These are phyloP conservation scores for Megaustenia siamemsis DNA, from an alignment of 2,888 invertebrate genomes.

Conservation along the genomic window DNA sequence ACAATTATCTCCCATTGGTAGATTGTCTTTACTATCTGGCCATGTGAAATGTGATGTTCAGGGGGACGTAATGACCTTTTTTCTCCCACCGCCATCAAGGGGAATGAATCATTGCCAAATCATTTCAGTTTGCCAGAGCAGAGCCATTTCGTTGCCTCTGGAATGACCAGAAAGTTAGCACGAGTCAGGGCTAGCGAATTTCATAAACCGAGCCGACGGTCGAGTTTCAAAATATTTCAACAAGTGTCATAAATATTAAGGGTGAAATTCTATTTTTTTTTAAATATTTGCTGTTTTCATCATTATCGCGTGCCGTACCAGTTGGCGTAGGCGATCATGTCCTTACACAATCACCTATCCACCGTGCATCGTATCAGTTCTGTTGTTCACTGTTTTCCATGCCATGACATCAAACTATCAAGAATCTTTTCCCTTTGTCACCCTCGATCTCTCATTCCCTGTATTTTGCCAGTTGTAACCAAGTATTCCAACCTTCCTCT, in stretches of 20 bases:
- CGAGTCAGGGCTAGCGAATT: constrained; percentile 2
- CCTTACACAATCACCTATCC: too few species aligned
- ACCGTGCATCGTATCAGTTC: too few species aligned
- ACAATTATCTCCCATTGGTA: constrained; percentile 33
- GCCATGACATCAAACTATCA: too few species aligned
- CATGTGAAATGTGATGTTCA: constrained; percentile 31
- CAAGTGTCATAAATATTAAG: neutral
- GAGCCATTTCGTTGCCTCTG: constrained; percentile 23
- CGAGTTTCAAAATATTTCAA: neutral
- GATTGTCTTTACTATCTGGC: constrained; percentile 27
- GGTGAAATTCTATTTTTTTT: neutral
- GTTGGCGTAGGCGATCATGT: too few species aligned
- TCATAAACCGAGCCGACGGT: neutral
- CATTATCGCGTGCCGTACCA: too few species aligned
- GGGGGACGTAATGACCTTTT: constrained; percentile 3
- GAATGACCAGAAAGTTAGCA: constrained; percentile 8
- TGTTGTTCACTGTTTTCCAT: too few species aligned
- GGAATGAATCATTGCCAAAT: constrained; percentile 40
- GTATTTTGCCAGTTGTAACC: too few species aligned
- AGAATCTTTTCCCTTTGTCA: too few species aligned
- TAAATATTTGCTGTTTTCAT: neutral
- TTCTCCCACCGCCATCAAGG: constrained; percentile 22
- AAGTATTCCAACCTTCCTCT: too few species aligned
- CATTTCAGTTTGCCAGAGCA: constrained; percentile 13
- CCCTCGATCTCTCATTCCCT: too few species aligned